Conservation (phyloP, 2,113 vertebrate species). For the Notarius quadriscutis region DNA sequence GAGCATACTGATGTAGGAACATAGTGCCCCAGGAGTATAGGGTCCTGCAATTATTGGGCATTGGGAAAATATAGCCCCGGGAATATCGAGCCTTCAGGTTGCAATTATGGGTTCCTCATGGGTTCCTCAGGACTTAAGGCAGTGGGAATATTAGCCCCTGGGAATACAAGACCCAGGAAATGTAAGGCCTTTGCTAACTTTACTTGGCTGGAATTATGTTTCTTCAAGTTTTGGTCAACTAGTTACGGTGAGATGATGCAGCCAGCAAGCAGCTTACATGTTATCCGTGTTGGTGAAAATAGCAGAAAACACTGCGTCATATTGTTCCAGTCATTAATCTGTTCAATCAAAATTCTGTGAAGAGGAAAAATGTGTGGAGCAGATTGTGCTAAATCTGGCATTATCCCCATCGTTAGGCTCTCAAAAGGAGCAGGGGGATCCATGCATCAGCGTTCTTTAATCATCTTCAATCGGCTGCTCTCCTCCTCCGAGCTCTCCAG, state of each 20-base stretch:
- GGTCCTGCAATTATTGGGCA: neutral
- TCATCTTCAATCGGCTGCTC: conserved; percentile 32
- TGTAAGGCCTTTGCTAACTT: neutral
- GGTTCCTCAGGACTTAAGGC: neutral
- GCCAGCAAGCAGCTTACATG: neutral
- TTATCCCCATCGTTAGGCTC: neutral
- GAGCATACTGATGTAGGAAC: neutral
- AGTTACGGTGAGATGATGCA: neutral
- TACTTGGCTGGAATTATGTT: no score
- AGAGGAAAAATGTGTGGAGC: conserved; percentile 14
- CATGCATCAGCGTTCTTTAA: conserved; percentile 34
- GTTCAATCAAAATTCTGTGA: conserved; percentile 9
- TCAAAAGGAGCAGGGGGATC: conserved; percentile 8
- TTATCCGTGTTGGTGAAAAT: neutral
- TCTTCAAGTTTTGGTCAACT: neutral
- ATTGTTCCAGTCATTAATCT: neutral
- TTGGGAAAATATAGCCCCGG: neutral
- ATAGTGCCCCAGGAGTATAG: neutral
- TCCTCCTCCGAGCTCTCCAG: conserved; percentile 23
- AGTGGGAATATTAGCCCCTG: no score
- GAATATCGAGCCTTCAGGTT: neutral
- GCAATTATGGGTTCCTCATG: neutral
- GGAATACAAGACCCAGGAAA: neutral
- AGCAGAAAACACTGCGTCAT: neutral
- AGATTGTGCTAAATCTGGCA: conserved; percentile 20